phyloP scores from a whole-genome alignment of 2,888 invertebrate genomes.

The Lasius fuliginosus region DNA sequence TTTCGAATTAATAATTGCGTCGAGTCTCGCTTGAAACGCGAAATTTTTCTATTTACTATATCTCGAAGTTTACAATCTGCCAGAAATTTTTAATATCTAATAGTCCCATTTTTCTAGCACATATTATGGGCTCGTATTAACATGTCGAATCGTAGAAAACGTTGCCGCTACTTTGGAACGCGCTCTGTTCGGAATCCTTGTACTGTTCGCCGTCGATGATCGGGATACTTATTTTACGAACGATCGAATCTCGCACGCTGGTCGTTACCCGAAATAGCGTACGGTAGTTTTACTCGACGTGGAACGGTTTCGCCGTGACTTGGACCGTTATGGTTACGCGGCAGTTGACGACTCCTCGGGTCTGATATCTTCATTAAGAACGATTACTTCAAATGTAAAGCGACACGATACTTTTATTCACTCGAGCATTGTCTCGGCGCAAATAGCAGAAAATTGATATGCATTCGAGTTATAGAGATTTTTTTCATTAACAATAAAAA shows the following conservation, averaged over 20 bases:
- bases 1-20: background rate
- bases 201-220: background rate
- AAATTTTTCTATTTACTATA: background rate
- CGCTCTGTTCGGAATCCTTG: background rate
- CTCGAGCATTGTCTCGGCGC: background rate
- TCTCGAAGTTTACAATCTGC: background rate
- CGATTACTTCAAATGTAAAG: background rate
- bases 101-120: background rate
- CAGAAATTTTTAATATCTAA: background rate
- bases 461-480: background rate
- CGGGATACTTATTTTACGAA: conserved; percentile 20
- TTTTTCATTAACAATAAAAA: background rate
- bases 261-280: conserved; percentile 42
- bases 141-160: background rate
- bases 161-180: background rate
- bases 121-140: background rate
- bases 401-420: conserved; percentile 10
- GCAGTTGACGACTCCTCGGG: background rate
- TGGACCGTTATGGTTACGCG: conserved; percentile 40
- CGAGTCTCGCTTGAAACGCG: background rate
- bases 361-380: conserved; percentile 29
- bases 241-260: conserved; percentile 36
- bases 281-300: conserved; percentile 12
- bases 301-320: conserved; percentile 15
- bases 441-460: background rate